phyloP scores from a whole-genome alignment of 2,797 vertebrate species.

The Phataginus tetradactyla region DNA sequence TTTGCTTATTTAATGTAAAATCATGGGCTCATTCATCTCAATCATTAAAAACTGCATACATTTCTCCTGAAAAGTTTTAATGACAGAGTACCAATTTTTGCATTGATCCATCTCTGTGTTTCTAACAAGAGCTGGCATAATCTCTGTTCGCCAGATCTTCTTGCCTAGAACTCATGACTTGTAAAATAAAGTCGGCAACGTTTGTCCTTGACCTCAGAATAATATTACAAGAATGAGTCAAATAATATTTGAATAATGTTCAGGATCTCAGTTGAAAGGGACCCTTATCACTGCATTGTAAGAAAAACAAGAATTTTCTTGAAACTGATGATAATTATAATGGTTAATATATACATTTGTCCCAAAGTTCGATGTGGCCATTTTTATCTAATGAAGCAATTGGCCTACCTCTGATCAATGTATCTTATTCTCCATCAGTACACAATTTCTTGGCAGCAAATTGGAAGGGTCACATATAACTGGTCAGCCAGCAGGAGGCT shows the following conservation, averaged over 20 bases:
- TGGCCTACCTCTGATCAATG: background rate
- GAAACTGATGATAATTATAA: background rate
- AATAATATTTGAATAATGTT: background rate
- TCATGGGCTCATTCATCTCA: background rate
- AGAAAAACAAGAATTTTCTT: background rate
- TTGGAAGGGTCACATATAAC: background rate
- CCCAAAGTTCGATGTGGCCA: background rate
- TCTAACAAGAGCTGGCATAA: background rate
- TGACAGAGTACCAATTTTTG: background rate
- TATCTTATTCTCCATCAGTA: background rate
- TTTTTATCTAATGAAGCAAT: constrained; percentile 29
- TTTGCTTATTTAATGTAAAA: constrained; percentile 16
- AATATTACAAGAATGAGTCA: background rate
- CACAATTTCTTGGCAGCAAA: background rate
- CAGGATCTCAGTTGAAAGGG: background rate
- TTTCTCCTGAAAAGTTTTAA: background rate
- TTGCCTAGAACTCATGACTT: constrained; percentile 31
- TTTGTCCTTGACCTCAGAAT: background rate
- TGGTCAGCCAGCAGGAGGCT: background rate
- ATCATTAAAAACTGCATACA: background rate
- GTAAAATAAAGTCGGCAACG: background rate
- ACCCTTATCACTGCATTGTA: background rate
- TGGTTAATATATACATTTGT: background rate
- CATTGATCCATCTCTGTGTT: background rate
- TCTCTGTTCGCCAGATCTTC: background rate